These are phyloP conservation scores for Rhagologus leucostigma DNA, from an alignment of 2,113 vertebrate genomes.

Conservation along the genomic window DNA sequence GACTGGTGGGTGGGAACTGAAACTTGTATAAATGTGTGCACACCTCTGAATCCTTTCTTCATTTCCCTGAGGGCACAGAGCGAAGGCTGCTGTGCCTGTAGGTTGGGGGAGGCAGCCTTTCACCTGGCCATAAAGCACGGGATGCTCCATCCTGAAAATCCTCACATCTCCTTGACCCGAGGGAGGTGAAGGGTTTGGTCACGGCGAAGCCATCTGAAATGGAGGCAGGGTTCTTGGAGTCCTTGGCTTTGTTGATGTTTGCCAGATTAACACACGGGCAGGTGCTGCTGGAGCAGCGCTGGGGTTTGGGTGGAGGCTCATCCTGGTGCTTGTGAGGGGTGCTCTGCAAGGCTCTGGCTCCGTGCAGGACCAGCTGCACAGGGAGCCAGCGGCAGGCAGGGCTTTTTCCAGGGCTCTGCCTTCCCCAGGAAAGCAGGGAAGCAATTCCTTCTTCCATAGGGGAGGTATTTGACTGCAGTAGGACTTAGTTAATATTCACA, in stretches of 20 bases:
- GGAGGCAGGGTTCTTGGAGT: neutral
- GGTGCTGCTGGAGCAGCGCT: neutral
- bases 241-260: accelerated
- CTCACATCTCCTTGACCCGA: neutral
- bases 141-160: neutral
- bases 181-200: neutral
- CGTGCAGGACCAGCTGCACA: neutral
- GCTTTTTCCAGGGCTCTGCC: neutral
- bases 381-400: too few relatives aligned
- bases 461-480: accelerated
- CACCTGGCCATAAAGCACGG: neutral
- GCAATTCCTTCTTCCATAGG: accelerated
- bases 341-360: neutral
- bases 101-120: neutral
- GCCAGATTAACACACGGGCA: neutral
- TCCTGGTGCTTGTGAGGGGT: neutral
- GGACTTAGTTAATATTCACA: accelerated
- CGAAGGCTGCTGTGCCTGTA: neutral
- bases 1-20: neutral
- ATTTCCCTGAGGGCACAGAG: neutral
- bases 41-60: neutral
- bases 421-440: neutral
- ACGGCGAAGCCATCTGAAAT: neutral
- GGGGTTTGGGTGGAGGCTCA: neutral
- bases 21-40: accelerated